These are phyloP conservation scores for Orthosia incerta DNA, from an alignment of 2,888 invertebrate species.

Conservation along the genomic window DNA sequence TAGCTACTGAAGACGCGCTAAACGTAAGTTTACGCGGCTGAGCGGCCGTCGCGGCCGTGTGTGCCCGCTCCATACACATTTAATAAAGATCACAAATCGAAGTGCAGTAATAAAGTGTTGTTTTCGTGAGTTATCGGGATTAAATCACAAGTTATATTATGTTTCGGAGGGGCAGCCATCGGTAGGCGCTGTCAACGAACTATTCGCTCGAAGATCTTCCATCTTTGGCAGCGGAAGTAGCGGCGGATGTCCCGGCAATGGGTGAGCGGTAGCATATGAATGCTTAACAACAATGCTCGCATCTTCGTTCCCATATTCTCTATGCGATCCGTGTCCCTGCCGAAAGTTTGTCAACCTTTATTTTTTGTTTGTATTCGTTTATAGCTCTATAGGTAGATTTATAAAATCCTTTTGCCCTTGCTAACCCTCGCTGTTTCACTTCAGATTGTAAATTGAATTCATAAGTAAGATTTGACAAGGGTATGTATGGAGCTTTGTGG, in stretches of 20 bases:
- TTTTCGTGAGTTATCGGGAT: slow-evolving; percentile 68
- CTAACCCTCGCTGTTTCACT: slow-evolving; percentile 54
- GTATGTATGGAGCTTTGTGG: slow-evolving; percentile 49
- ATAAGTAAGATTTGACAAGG: slow-evolving; percentile 62
- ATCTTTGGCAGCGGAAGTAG: slow-evolving; percentile 91
- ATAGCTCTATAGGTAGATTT: slow-evolving; percentile 61
- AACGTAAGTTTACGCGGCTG: slow-evolving; percentile 87
- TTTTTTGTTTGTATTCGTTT: slow-evolving; percentile 85
- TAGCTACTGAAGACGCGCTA: slow-evolving; percentile 89
- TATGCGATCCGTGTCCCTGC: slow-evolving; percentile 87
- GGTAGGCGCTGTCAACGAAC: slow-evolving; percentile 87
- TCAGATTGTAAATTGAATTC: slow-evolving; percentile 62
- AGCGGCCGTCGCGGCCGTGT: slow-evolving; percentile 84
- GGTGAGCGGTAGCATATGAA: slow-evolving; percentile 89
- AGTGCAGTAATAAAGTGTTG: slow-evolving; percentile 62
- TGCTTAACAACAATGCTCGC: slow-evolving; percentile 87
- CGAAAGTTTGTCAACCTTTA: slow-evolving; percentile 90
- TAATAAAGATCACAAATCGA: slow-evolving; percentile 66
- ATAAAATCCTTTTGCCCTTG: slow-evolving; percentile 66
- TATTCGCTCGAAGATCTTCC: slow-evolving; percentile 86
- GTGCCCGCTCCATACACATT: slow-evolving; percentile 65
- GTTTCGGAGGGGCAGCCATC: slow-evolving; percentile 71
- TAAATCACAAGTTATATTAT: slow-evolving; percentile 73
- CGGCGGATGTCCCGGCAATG: slow-evolving; percentile 90
- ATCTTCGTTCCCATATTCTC: slow-evolving; percentile 87